Percentiles rank a stretch among this genome's conserved stretches.
Evolutionary conservation across 2,797 vertebrate species (phyloP).

Genomic region (Enteromius mattozi): DNA sequence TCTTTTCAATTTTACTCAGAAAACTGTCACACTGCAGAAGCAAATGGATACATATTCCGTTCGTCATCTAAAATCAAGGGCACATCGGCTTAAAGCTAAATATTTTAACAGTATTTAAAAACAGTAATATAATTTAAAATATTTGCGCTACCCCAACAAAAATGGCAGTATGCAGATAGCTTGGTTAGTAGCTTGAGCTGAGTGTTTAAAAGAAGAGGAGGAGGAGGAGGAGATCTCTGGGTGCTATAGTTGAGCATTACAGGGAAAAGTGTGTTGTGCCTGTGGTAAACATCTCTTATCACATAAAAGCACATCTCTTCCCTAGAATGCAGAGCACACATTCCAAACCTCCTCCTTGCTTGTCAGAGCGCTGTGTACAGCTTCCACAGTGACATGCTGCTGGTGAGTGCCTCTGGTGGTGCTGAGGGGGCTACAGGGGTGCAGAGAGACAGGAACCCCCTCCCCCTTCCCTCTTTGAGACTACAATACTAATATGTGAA

Average conservation of each 20-base stretch:
- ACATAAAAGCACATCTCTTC: slow-evolving; percentile 53
- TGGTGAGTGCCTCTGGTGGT: slow-evolving; percentile 41
- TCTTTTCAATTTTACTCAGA: not conserved
- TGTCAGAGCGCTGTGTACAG: slow-evolving; percentile 46
- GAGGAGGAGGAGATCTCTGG: slow-evolving; percentile 12
- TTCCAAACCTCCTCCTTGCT: slow-evolving; percentile 44
- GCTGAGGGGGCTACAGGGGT: slow-evolving; percentile 21
- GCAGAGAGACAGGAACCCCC: slow-evolving; percentile 54
- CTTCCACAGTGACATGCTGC: slow-evolving; percentile 20
- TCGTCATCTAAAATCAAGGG: not conserved
- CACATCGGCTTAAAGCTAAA: not conserved
- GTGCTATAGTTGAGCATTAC: slow-evolving; percentile 38
- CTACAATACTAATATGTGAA: slow-evolving; percentile 75
- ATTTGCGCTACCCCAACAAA: not conserved
- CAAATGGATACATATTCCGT: not conserved
- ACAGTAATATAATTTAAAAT: not conserved
- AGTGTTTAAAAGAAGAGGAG: slow-evolving; percentile 31
- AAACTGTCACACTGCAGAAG: not conserved
- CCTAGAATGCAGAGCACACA: slow-evolving; percentile 47
- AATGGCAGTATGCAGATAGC: not conserved
- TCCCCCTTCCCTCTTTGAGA: slow-evolving; percentile 66
- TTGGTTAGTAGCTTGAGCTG: slow-evolving; percentile 22
- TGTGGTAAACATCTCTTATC: slow-evolving; percentile 52
- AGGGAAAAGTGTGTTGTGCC: slow-evolving; percentile 39
- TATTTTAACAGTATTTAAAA: not conserved